phyloP scores from a whole-genome alignment of 2,113 vertebrate species.

The Centropus bengalensis region DNA sequence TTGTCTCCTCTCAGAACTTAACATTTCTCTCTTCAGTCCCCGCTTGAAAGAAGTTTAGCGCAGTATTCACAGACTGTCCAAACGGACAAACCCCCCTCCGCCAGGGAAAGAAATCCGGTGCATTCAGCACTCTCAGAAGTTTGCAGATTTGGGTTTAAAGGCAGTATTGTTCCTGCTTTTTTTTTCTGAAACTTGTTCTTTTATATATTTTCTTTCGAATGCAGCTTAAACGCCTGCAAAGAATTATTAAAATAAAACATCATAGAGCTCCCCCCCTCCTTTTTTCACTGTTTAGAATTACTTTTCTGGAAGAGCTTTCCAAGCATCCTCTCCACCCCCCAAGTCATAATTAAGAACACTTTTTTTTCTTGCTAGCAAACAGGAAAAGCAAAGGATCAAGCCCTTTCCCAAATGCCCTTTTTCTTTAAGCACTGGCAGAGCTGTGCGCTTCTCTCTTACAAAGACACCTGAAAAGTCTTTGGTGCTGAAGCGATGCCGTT shows the following conservation, averaged over 20 bases:
- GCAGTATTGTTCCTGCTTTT: slow-evolving; percentile 60
- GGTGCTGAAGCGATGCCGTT: neutral
- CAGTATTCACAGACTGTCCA: slow-evolving; percentile 71
- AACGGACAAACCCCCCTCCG: slow-evolving; percentile 65
- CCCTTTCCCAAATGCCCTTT: neutral
- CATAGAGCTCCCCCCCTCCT: neutral
- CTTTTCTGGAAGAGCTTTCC: slow-evolving; percentile 34
- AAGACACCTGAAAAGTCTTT: slow-evolving; percentile 18
- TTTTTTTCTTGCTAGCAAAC: neutral
- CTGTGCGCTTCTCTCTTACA: neutral
- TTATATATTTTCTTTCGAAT: neutral
- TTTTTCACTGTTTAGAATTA: slow-evolving; percentile 49
- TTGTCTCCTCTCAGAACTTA: slow-evolving; percentile 68
- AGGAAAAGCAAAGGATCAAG: neutral
- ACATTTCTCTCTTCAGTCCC: slow-evolving; percentile 69
- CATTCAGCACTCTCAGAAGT: slow-evolving; percentile 70
- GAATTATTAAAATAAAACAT: slow-evolving; percentile 66
- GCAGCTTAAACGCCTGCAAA: slow-evolving; percentile 41
- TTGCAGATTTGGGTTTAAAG: slow-evolving; percentile 65
- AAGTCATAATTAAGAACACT: slow-evolving; percentile 55
- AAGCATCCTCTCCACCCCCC: neutral
- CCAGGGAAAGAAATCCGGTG: slow-evolving; percentile 71
- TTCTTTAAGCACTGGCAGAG: neutral
- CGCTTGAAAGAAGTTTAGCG: slow-evolving; percentile 69
- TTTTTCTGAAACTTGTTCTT: neutral